Evolutionary conservation across 1,140 invertebrate species (phyloP).

Genomic region (Drosophila lacteicornis): DNA sequence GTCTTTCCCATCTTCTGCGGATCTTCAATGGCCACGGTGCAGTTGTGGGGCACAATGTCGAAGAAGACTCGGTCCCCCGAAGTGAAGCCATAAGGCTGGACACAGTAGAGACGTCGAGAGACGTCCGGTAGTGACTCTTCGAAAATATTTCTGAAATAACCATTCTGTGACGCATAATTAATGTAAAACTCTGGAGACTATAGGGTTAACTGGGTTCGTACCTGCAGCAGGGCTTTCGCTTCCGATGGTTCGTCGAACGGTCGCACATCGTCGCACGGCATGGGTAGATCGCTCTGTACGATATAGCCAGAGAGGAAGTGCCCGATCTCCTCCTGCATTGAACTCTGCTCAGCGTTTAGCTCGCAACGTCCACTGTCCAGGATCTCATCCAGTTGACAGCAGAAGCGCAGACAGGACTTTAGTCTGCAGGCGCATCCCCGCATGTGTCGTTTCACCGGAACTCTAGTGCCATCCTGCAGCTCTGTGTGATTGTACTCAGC

Average conservation of each 20-base stretch:
- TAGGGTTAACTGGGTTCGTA: constrained; percentile 3
- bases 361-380: background rate
- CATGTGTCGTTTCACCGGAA: constrained; percentile 31
- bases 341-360: background rate
- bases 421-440: constrained; percentile 67
- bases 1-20: background rate
- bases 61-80: background rate
- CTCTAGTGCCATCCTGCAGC: constrained; percentile 4
- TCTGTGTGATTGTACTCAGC: constrained; percentile 50
- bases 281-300: constrained; percentile 45
- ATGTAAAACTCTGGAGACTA: background rate
- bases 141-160: background rate
- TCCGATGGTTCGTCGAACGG: constrained; percentile 20
- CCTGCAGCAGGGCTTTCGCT: constrained; percentile 60
- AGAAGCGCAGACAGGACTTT: constrained; percentile 57
- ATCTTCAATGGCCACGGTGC: background rate
- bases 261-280: constrained; percentile 45
- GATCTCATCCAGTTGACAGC: constrained; percentile 46
- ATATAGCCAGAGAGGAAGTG: constrained; percentile 50
- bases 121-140: background rate
- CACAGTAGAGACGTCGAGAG: constrained; percentile 58
- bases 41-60: constrained; percentile 44
- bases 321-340: background rate
- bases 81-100: constrained; percentile 29
- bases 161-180: background rate